A percentile compares a stretch with the other conserved stretches of the same genome.
Evolutionary conservation across 2,797 vertebrate genomes (phyloP).

Genomic region (Setipinna tenuifilis): DNA sequence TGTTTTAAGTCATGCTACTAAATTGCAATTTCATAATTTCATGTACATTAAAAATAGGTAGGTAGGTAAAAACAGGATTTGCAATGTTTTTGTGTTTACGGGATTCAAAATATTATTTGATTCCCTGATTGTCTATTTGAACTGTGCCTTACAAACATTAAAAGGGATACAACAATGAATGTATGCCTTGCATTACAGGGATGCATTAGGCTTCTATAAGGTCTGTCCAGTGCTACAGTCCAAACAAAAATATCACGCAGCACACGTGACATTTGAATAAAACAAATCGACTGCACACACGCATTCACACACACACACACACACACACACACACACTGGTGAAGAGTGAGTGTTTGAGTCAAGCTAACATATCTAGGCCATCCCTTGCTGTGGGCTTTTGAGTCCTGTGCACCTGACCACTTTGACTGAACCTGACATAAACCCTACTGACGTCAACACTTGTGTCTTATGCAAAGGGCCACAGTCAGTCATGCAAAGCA

Average conservation of each 20-base stretch:
- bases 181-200: not conserved
- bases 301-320: too few species aligned
- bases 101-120: not conserved
- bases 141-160: not conserved
- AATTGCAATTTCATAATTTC: not conserved
- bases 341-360: slow-evolving; percentile 9
- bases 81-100: not conserved
- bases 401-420: slow-evolving; percentile 22
- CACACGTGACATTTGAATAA: too few species aligned
- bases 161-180: not conserved
- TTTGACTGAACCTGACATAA: slow-evolving; percentile 19
- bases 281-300: too few species aligned
- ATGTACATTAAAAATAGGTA: not conserved
- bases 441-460: not conserved
- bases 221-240: not conserved
- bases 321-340: not conserved
- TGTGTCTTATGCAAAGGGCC: slow-evolving; percentile 16
- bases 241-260: too few species aligned
- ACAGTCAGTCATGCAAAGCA: too few species aligned
- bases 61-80: not conserved
- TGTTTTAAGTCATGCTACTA: not conserved
- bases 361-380: slow-evolving; percentile 21
- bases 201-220: not conserved
- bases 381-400: not conserved
- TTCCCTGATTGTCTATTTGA: too few species aligned